Evolutionary conservation across 2,888 invertebrate species (phyloP), one percentile per base, ranked within the genome.

Genomic region (Sisyra nigra): DNA sequence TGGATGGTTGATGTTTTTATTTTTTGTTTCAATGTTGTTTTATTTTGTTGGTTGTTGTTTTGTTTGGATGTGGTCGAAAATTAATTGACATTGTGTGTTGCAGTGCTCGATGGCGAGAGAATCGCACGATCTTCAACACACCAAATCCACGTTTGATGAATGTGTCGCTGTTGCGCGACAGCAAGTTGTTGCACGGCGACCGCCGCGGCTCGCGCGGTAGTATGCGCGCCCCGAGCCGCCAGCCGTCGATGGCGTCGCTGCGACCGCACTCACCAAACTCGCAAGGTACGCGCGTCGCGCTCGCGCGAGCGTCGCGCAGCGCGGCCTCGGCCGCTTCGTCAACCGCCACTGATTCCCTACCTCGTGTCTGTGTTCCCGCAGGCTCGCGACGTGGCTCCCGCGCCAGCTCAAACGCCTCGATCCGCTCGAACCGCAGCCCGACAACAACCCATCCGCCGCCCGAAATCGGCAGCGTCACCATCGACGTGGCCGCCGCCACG

Each of bases 121-220:
- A 87, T 60, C 75, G 91, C 18, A 87, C 89, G 30, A 91, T 92
- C 55, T 91, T 92, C 70, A 91, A 91, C 64, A 91, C 91, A 41
- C 89, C 91, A 19, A 91, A 91, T 62, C 89, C 92, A 46, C 77
- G 92, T 46, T 68, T 92, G 63, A 91, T 91, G 89, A 91, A 91
- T 63, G 88, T 85, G 17, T 87, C 87, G 3, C 62, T 88, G 52
- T 64, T 88, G 54, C 71, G 82, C 54, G 86, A 87, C 55, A 85
- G 80, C 53, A 87, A 87, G 57, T 65, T 84, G 42, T 65, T 81
- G 49, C 85, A 85, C 57, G 73, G 79, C 37, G 86, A 86, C 54
- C 72, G 87, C 40, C 76, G 85, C 7, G 85, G 86, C 34, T 85
- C 86, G 10, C 71, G 82, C 24, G 77, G 78, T 45, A 85, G 85